phyloP scores from a whole-genome alignment of 2,113 vertebrate genomes.

The Lepisosteus oculatus region DNA sequence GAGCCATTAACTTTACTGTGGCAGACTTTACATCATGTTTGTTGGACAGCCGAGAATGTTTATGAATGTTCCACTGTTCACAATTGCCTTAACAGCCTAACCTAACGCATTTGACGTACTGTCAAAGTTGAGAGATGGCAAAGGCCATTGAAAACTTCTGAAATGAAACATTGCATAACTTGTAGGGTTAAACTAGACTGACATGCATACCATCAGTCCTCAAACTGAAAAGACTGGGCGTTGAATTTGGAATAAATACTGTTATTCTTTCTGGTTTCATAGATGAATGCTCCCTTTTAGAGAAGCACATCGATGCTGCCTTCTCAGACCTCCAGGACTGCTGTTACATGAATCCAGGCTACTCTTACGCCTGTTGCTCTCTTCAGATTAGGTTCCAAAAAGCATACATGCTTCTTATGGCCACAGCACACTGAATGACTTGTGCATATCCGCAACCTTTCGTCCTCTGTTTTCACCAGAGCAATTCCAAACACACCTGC shows the following conservation, averaged over 20 bases:
- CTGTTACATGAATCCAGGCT: neutral
- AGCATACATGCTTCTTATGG: neutral
- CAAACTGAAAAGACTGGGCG: neutral
- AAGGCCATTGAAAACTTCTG: neutral
- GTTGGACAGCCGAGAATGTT: neutral
- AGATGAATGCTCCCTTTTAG: slow-evolving; percentile 8
- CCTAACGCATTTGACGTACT: neutral
- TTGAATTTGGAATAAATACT: slow-evolving; percentile 7
- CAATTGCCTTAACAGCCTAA: too few species aligned
- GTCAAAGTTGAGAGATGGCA: neutral
- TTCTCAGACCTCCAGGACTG: neutral
- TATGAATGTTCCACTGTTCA: neutral
- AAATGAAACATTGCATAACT: too few species aligned
- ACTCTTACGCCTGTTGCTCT: neutral
- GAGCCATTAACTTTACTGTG: too few species aligned
- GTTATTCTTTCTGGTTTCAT: neutral
- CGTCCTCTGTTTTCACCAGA: slow-evolving; percentile 8
- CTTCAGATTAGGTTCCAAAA: slow-evolving; percentile 5
- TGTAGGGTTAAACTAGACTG: neutral
- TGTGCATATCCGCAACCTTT: neutral
- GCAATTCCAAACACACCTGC: slow-evolving; percentile 35
- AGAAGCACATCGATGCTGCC: too few species aligned
- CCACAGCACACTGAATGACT: neutral
- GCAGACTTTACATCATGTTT: neutral
- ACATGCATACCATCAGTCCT: neutral